phyloP scores from a whole-genome alignment of 1,140 invertebrate species.

The Chionoecetes opilio region DNA sequence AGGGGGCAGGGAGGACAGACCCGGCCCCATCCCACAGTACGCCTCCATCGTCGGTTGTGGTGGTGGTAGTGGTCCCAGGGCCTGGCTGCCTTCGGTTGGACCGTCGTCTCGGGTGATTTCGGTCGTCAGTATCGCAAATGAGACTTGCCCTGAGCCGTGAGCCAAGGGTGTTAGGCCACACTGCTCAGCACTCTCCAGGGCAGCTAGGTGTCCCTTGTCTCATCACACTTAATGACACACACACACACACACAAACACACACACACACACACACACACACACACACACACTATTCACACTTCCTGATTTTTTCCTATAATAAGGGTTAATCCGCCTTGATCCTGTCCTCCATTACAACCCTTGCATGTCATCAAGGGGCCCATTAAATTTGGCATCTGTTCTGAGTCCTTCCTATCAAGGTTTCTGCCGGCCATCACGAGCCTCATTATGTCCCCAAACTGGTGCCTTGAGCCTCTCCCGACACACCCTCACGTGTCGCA shows the following conservation, averaged over 20 bases:
- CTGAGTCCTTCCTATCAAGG: background rate
- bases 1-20: background rate
- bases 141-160: conserved; percentile 50
- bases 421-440: background rate
- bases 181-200: background rate
- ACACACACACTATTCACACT: background rate
- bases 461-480: background rate
- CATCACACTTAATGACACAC: background rate
- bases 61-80: background rate
- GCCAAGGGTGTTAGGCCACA: conserved; percentile 23
- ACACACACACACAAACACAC: too few species aligned
- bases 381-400: background rate
- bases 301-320: conserved; percentile 15
- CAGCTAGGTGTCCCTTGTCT: background rate
- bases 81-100: background rate
- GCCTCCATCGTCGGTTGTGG: background rate
- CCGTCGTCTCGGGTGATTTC: conserved; percentile 58
- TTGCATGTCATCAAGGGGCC: background rate
- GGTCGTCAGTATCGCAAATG: conserved; percentile 48
- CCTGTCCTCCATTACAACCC: conserved; percentile 12
- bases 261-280: too few species aligned
- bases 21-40: background rate
- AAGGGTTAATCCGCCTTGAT: background rate
- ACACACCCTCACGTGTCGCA: too few species aligned
- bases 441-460: background rate